phyloP scores from a whole-genome alignment of 1,140 invertebrate species.

The Coelopa frigida region DNA sequence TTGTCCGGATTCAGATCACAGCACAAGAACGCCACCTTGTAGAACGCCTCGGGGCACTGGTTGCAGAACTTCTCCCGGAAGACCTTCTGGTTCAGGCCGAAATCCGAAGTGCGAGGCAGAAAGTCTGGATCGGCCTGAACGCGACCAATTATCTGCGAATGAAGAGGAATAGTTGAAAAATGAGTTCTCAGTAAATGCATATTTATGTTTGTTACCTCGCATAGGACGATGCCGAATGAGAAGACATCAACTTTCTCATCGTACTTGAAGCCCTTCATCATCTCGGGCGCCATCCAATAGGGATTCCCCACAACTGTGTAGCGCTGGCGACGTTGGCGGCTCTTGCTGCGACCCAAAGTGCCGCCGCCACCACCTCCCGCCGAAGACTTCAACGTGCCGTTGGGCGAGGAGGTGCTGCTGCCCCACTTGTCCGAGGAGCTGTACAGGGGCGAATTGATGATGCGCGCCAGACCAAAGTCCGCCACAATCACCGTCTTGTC shows the following conservation, averaged over 20 bases:
- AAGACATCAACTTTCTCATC: conserved; percentile 97
- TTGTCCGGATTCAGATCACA: conserved; percentile 83
- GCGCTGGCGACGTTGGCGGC: conserved; percentile 47
- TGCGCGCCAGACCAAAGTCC: conserved; percentile 88
- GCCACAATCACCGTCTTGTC: conserved; percentile 88
- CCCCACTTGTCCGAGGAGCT: background rate
- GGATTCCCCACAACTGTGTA: conserved; percentile 82
- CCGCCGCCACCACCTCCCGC: conserved; percentile 40
- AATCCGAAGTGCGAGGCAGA: conserved; percentile 80
- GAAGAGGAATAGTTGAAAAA: conserved; percentile 2
- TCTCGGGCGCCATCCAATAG: conserved; percentile 98
- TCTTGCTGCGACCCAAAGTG: conserved; percentile 41
- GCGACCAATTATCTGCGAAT: conserved; percentile 75
- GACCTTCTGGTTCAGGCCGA: conserved; percentile 79
- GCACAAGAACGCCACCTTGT: conserved; percentile 79
- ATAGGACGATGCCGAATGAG: conserved; percentile 92
- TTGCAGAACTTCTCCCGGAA: conserved; percentile 83
- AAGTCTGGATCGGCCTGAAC: conserved; percentile 90
- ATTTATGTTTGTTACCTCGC: conserved; percentile 63
- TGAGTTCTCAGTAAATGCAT: background rate
- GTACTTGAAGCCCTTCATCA: conserved; percentile 93
- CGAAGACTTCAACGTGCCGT: too few relatives aligned
- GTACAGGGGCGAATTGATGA: conserved; percentile 58
- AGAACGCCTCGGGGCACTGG: conserved; percentile 82
- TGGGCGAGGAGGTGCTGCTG: background rate